These are phyloP conservation scores for Nematopogon swammerdamellus DNA, from an alignment of 2,888 invertebrate genomes.

Conservation along the genomic window DNA sequence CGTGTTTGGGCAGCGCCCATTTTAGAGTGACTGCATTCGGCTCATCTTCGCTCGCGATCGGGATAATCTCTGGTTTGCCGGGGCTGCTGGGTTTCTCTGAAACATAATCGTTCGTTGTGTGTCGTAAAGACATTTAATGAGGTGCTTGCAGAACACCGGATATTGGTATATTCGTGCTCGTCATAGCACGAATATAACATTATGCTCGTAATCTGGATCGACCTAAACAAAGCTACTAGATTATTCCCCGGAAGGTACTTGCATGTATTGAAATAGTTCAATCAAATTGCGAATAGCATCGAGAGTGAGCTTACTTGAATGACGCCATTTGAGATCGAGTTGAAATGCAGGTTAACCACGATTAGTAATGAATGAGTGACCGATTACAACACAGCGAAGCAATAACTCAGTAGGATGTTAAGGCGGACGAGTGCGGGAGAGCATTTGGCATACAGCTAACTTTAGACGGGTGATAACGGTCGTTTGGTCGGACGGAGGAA, in stretches of 20 bases:
- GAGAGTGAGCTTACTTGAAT: no score
- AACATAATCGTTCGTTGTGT: constrained; percentile 11
- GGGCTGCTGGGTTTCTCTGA: constrained; percentile 78
- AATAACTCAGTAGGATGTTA: not conserved
- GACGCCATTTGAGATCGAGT: no score
- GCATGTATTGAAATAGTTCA: no score
- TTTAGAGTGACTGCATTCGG: constrained; percentile 79
- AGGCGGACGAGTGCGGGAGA: constrained; percentile 12
- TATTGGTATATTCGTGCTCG: not conserved
- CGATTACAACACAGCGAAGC: no score
- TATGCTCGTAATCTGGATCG: no score
- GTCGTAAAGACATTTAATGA: no score
- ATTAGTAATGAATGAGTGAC: no score
- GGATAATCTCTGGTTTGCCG: constrained; percentile 78
- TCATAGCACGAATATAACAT: not conserved
- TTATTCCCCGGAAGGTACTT: no score
- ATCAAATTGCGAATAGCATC: no score
- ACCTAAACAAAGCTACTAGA: no score
- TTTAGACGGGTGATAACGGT: constrained; percentile 46
- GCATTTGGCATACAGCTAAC: constrained; percentile 39
- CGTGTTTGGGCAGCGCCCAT: constrained; percentile 77
- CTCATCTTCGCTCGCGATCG: constrained; percentile 65
- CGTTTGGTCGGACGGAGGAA: constrained; percentile 44
- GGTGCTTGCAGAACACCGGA: not conserved
- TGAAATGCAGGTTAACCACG: no score